phyloP scores from a whole-genome alignment of 1,140 invertebrate genomes.

The Halesus radiatus region DNA sequence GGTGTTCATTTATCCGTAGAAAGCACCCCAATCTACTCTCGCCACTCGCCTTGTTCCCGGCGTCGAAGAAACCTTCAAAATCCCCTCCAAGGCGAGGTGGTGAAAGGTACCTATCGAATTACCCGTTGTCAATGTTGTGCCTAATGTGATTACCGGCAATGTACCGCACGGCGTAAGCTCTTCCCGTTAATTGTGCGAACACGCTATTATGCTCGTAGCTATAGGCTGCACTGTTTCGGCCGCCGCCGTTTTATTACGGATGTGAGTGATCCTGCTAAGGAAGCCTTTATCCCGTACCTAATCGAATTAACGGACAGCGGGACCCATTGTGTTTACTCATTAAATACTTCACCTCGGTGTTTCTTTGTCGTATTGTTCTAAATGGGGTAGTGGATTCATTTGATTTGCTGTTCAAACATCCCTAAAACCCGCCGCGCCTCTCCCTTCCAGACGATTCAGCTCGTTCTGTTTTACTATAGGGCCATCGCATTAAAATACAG shows the following conservation, averaged over 20 bases:
- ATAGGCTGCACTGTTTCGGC: neutral
- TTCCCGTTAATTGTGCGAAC: slow-evolving; percentile 36
- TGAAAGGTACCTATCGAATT: slow-evolving; percentile 34
- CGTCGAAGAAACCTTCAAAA: slow-evolving; percentile 22
- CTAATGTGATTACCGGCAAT: slow-evolving; percentile 29
- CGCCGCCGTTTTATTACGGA: slow-evolving; percentile 15
- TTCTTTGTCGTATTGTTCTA: neutral
- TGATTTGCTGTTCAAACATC: neutral
- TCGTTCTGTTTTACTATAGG: too few species aligned
- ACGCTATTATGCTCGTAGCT: neutral
- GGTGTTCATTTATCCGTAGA: slow-evolving; percentile 52
- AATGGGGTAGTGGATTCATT: neutral
- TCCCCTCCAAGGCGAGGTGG: slow-evolving; percentile 21
- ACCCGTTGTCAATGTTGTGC: slow-evolving; percentile 25
- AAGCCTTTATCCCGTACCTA: neutral
- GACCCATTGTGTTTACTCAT: neutral
- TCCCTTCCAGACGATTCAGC: too few species aligned
- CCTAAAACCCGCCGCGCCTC: too few species aligned
- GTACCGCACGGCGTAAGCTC: slow-evolving; percentile 32
- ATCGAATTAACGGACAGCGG: slow-evolving; percentile 7
- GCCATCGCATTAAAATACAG: too few species aligned
- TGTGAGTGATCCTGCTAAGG: slow-evolving; percentile 13
- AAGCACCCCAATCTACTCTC: slow-evolving; percentile 44
- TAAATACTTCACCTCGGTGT: neutral
- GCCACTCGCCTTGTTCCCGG: slow-evolving; percentile 22